Evolutionary conservation across 2,888 invertebrate genomes (phyloP), one percentile per base, ranked within the genome.

Genomic region (Lysandra bellargus): DNA sequence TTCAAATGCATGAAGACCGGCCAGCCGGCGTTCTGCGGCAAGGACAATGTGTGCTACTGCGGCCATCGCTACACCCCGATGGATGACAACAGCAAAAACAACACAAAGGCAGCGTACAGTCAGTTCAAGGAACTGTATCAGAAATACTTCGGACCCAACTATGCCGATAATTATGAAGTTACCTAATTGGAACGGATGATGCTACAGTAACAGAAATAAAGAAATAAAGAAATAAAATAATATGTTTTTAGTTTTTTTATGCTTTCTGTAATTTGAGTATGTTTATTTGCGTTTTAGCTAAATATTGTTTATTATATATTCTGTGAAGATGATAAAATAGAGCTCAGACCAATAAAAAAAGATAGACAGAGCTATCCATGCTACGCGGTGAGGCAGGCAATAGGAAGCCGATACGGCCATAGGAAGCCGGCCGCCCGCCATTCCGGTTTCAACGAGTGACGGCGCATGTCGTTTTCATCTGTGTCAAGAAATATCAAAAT

Each of bases 11-110:
- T 90, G 88, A 78, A 83, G 30, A 12, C 80, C 1, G 90, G 90
- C 0, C 89, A 90, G 78, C 91, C 93, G 37, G 93, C 94, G 0
- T 94, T 93, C 80, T 94, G 94, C 60, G 93, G 92, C 0, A 93
- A 93, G 80, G 93, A 94, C 80, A 92, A 93, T 79, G 81, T 84
- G 0, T 94, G 94, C 60, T 92, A 93, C 81, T 94, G 94, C 49
- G 91, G 93, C 0, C 93, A 93, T 78, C 87, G 80, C n/a, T 88
- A 90, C 57, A 76, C 80, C 0, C 61, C 80, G 0, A 81, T 82
- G 0, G 84, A 83, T 0, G 76, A 80, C 1, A 81, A 85, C 0
- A 61, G 78, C 0, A 57, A 83, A 0, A 30, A 80, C 0, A 82
- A 89, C 33, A 79, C 82, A 0, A 72, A 82, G 0, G 84, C 83